Conservation (phyloP, 1,140 invertebrate species). For the Arion vulgaris region DNA sequence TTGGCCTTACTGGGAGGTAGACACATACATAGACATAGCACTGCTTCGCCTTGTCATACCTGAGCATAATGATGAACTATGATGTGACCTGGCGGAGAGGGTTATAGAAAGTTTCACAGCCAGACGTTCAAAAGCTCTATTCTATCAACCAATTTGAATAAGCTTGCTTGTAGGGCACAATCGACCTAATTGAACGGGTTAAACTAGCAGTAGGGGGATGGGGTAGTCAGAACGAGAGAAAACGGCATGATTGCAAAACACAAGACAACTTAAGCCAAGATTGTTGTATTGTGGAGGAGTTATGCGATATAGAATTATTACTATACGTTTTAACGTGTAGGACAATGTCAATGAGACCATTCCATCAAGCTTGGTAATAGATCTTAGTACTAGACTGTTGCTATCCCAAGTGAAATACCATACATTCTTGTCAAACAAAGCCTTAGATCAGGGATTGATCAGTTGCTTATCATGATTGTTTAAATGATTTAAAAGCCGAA, state of each 20-base stretch:
- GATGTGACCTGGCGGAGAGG: background rate
- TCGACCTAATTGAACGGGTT: slow-evolving; percentile 7
- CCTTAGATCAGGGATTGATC: background rate
- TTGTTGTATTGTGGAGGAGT: background rate
- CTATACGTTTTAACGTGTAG: background rate
- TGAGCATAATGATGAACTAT: background rate
- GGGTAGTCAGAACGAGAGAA: background rate
- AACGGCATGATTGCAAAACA: background rate
- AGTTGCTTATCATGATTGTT: background rate
- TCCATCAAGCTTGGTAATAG: background rate
- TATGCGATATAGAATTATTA: background rate
- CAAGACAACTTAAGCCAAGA: background rate
- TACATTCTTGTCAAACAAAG: background rate
- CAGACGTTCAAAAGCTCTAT: background rate
- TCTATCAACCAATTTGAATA: background rate
- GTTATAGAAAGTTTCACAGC: background rate
- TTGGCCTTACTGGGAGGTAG: background rate
- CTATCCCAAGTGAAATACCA: background rate
- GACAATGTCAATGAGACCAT: background rate
- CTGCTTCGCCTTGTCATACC: background rate
- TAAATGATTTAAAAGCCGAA: too few species aligned
- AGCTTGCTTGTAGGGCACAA: background rate
- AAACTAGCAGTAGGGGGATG: too few species aligned
- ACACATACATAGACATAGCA: slow-evolving; percentile 1
- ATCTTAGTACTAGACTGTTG: background rate